phyloP scores from a whole-genome alignment of 2,797 vertebrate genomes.

The Poeciliopsis infans region DNA sequence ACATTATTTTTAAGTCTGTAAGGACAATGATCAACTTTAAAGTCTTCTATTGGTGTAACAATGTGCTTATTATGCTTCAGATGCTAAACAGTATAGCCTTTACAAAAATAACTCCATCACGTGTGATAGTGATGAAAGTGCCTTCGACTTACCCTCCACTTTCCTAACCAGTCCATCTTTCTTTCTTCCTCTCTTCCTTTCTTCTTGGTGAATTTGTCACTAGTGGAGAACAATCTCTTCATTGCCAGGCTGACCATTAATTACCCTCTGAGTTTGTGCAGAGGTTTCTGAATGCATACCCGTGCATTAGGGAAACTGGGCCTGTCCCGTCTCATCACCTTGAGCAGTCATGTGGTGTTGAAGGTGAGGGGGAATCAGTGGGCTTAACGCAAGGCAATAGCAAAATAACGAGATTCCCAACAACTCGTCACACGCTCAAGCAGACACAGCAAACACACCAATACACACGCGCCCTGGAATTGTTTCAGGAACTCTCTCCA shows the following conservation, averaged over 20 bases:
- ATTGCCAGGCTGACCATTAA: constrained; percentile 58
- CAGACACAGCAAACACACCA: constrained; percentile 12
- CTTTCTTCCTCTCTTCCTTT: constrained; percentile 26
- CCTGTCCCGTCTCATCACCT: constrained; percentile 58
- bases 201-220: constrained; percentile 11
- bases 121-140: neutral
- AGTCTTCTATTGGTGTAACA: neutral
- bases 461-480: neutral
- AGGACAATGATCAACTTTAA: neutral
- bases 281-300: constrained; percentile 12
- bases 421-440: constrained; percentile 16
- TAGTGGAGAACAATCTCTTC: constrained; percentile 41
- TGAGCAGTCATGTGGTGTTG: constrained; percentile 58
- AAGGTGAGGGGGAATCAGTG: constrained; percentile 65
- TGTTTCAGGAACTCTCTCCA: constrained; percentile 9
- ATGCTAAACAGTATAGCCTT: neutral
- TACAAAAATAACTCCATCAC: neutral
- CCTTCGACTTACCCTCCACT: neutral
- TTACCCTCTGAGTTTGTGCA: constrained; percentile 46
- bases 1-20: neutral
- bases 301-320: constrained; percentile 19
- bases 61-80: neutral
- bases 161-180: constrained; percentile 1
- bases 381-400: constrained; percentile 58
- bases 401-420: constrained; percentile 70